These are phyloP conservation scores for Cryptosula pallasiana DNA, from an alignment of 2,888 invertebrate genomes.

Conservation along the genomic window DNA sequence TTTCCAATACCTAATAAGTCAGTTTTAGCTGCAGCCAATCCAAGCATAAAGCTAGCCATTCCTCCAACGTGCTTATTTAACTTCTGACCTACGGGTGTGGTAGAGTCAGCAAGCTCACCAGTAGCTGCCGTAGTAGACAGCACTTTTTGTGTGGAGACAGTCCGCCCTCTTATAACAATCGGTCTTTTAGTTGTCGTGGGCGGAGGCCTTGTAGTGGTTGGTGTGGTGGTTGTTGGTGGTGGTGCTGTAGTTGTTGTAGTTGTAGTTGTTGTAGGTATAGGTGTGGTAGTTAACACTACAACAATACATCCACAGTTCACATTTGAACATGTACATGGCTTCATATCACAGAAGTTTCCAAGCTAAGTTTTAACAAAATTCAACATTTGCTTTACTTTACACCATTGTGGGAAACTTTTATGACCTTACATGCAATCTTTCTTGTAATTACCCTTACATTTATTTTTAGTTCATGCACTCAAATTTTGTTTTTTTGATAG, in stretches of 20 bases:
- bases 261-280: conserved; percentile 4
- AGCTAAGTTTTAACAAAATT: too few species aligned
- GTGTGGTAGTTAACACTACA: neutral
- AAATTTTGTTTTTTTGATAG: too few species aligned
- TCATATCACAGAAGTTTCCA: too few species aligned
- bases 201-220: neutral
- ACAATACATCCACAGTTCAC: too few species aligned
- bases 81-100: neutral
- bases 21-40: neutral
- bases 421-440: too few species aligned
- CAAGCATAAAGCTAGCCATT: conserved; percentile 12
- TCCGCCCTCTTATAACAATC: neutral
- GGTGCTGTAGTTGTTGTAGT: neutral
- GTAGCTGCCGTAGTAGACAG: neutral
- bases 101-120: neutral
- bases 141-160: neutral
- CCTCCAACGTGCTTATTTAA: conserved; percentile 9
- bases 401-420: too few species aligned
- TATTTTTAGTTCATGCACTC: too few species aligned
- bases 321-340: too few species aligned
- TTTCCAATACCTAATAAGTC: conserved; percentile 22
- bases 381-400: too few species aligned
- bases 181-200: too few species aligned
- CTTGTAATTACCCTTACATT: too few species aligned
- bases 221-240: neutral